Base-by-base conservation (phyloP, 1,140 invertebrate genomes). In the Microvelia longipes region DNA sequence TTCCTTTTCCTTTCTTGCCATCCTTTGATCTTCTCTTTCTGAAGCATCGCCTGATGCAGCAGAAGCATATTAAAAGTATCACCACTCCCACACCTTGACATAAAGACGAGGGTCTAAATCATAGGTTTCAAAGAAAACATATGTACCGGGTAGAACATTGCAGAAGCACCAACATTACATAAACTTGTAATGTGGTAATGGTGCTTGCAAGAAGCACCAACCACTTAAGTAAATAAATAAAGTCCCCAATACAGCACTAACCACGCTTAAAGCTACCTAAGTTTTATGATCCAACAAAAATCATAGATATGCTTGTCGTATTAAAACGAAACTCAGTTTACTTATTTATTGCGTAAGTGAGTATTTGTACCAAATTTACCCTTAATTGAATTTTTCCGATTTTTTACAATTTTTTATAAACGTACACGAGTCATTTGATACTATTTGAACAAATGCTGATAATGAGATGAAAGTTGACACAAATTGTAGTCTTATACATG, bases 1-100 rank as follows among this genome's bases (percentile, higher is more conserved):
- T 86, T 70, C 93, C 94, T 80, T 97, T 96, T 62, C 94, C 94
- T 81, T 97, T 96, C 80, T 96, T 96, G 75, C 91, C 92, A 83
- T 96, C 94, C 85, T 96, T 96, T 84, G 92, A 92, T 74, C 93
- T 87, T 79, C 93, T 85, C 78, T 95, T 95, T 78, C 92, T 88
- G 84, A 92, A 95, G 82, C 93, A 98, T 85, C 93, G 85, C 79
- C 93, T 86, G 82, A 97, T 93, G 82, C 94, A 96, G 83, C 91
- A 96, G 81, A 93, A 91, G 81, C 92, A 93, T 74, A 95, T 88
- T 75, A 90, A 90, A 73, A 96, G 83, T 71, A 97, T 86, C 72
- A 97, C 81, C 66, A 93, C 81, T 68, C 82, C 87, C 67, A 94
- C 84, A 74, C 85, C 90, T 88, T 77, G 29, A 76, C 74, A 60